Base-by-base conservation (phyloP, 2,888 invertebrate genomes). In the Athalia circularis region DNA sequence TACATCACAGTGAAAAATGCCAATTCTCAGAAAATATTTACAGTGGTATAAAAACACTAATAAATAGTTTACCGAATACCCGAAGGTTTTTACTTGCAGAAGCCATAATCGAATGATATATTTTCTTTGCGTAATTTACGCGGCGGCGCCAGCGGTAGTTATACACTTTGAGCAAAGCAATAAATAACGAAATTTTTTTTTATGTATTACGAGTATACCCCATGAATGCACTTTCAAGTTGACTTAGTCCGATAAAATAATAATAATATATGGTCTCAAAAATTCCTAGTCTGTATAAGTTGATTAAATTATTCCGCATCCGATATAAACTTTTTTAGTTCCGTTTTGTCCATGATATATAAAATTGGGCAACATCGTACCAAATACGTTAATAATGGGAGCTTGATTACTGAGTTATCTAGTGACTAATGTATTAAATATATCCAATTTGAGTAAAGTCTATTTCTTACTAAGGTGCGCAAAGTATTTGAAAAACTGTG, bases 331-430 rank as follows among this genome's bases (percentile, higher is more conserved):
- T 29, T 29, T 72, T 72, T 43, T 57, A 11, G 15, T 13, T 11
- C 2, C 11, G 3, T 57, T 57, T 45, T 59, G 57, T 57, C 45
- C n/a, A 75, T 75, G 75, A 75, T 75, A 75, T 75, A 75, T 75
- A 75, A 75, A 75, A 75, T 75, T 75, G 75, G 64, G 47, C 75
- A 75, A 62, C 62, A 62, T 61, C 62, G 57, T 62, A 62, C 50
- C 48, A 64, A 29, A 61, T 62, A 75, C 61, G 61, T 75, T 62
- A 29, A 29, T 29, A 5, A 62, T 50, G 52, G 64, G 61, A 52
- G 43, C 62, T 59, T 57, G 45, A 29, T 29, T 47, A 29, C 15
- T 61, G 75, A 50, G 50, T 50, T 29, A 52, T 75, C 75, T 75
- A 75, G 50, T 61, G 29, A 43, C 74, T 52, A 64, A 62, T 75